Evolutionary conservation across 2,797 vertebrate genomes (phyloP).

Genomic region (Prionace glauca): DNA sequence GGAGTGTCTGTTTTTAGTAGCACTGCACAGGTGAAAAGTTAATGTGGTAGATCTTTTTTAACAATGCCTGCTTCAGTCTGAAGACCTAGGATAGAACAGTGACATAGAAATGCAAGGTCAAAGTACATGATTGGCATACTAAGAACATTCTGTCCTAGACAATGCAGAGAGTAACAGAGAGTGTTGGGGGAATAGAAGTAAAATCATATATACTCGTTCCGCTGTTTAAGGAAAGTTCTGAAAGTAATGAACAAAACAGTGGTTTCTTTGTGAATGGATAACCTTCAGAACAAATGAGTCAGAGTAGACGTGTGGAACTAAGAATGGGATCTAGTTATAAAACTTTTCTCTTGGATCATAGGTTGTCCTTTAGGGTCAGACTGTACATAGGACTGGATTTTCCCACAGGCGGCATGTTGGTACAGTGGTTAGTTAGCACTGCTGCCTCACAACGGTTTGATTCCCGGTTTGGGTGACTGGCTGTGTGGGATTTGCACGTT

Average conservation of each 20-base stretch:
- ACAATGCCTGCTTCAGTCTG: neutral
- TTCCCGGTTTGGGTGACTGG: too few relatives aligned
- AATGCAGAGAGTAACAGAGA: neutral
- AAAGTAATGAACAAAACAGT: neutral
- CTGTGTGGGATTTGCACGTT: too few relatives aligned
- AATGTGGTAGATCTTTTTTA: neutral
- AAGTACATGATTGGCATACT: neutral
- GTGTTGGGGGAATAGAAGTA: neutral
- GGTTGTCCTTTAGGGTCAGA: neutral
- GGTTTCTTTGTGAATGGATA: neutral
- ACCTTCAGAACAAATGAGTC: neutral
- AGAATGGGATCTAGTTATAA: neutral
- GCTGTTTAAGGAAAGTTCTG: neutral
- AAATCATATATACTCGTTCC: neutral
- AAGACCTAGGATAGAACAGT: neutral
- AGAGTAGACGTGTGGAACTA: neutral
- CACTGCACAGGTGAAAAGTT: neutral
- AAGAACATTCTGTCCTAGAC: slow-evolving; percentile 11
- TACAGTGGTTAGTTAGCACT: too few relatives aligned
- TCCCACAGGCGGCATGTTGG: neutral
- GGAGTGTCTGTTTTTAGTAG: neutral
- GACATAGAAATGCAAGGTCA: neutral
- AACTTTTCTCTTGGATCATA: neutral
- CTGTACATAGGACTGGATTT: neutral
- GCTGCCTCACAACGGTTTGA: too few relatives aligned